Evolutionary conservation across 1,140 invertebrate genomes (phyloP).

Genomic region (Atta texana): DNA sequence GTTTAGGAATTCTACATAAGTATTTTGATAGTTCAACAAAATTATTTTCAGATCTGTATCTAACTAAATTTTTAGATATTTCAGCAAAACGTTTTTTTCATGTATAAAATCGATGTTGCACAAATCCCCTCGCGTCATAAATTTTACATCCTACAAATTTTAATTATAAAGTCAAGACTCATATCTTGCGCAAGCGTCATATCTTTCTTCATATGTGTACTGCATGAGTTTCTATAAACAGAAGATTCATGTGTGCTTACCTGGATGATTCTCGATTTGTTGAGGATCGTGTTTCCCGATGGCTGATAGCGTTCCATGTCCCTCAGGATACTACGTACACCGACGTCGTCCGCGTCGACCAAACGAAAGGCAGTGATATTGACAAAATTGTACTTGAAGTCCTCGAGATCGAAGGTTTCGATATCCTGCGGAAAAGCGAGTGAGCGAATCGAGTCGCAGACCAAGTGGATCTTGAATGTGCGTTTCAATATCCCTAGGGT

Average conservation of each 20-base stretch:
- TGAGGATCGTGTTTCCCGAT: constrained; percentile 86
- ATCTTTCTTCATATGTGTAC: neutral
- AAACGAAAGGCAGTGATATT: constrained; percentile 90
- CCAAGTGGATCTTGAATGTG: constrained; percentile 34
- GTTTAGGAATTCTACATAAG: no score
- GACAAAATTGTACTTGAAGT: constrained; percentile 89
- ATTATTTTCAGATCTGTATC: no score
- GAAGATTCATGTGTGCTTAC: constrained; percentile 78
- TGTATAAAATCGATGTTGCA: neutral
- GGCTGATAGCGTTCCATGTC: constrained; percentile 90
- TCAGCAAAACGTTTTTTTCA: no score
- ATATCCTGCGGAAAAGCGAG: constrained; percentile 85
- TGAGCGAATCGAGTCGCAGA: constrained; percentile 42
- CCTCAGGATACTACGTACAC: constrained; percentile 87
- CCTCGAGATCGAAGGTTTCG: constrained; percentile 89
- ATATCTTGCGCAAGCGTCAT: no score
- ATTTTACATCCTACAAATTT: neutral
- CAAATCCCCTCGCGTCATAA: neutral
- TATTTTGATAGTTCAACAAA: no score
- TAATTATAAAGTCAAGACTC: constrained; percentile 5
- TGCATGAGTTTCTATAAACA: constrained; percentile 21
- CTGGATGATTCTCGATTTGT: constrained; percentile 87
- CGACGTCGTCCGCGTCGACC: constrained; percentile 87
- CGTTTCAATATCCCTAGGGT: constrained; percentile 62
- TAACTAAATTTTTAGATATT: no score